Percentiles rank a stretch among this genome's conserved stretches.
Evolutionary conservation across 2,113 vertebrate species (phyloP).

Genomic region (Dunckerocampus dactyliophorus): DNA sequence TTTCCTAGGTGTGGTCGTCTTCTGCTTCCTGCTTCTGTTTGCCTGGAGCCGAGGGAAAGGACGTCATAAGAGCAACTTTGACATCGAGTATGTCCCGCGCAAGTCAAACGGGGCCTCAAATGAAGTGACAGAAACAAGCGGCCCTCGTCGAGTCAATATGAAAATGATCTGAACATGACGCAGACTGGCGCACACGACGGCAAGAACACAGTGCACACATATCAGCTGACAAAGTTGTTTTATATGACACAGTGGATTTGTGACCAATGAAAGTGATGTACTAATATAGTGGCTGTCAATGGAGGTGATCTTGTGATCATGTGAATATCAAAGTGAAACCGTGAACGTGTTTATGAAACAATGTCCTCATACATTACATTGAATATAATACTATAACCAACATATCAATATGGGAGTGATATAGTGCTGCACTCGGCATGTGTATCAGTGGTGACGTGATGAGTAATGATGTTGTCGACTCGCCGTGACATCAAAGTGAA

Average conservation of each 20-base stretch:
- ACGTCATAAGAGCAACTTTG: conserved; percentile 94
- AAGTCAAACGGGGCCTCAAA: conserved; percentile 86
- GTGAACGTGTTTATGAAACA: conserved; percentile 68
- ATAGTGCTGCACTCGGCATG: conserved; percentile 62
- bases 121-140: conserved; percentile 78
- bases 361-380: conserved; percentile 68
- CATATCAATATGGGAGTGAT: conserved; percentile 70
- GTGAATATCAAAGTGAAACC: conserved; percentile 70
- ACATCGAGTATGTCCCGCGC: conserved; percentile 93
- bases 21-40: conserved; percentile 95
- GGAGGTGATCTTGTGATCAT: conserved; percentile 64
- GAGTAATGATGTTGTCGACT: conserved; percentile 62
- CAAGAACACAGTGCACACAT: conserved; percentile 48
- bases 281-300: conserved; percentile 64
- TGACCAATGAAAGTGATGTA: conserved; percentile 64
- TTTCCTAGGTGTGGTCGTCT: conserved; percentile 93
- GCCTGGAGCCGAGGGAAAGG: conserved; percentile 97
- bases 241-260: conserved; percentile 65
- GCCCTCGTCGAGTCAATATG: conserved; percentile 96
- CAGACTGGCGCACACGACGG: conserved; percentile 13
- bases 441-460: conserved; percentile 63
- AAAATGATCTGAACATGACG: conserved; percentile 87
- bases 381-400: conserved; percentile 68
- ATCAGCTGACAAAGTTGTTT: conserved; percentile 38
- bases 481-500: conserved; percentile 54